A percentile compares a stretch with the other conserved stretches of the same genome.
These are phyloP conservation scores for Bombylius major DNA, from an alignment of 2,888 invertebrate species.

Conservation along the genomic window DNA sequence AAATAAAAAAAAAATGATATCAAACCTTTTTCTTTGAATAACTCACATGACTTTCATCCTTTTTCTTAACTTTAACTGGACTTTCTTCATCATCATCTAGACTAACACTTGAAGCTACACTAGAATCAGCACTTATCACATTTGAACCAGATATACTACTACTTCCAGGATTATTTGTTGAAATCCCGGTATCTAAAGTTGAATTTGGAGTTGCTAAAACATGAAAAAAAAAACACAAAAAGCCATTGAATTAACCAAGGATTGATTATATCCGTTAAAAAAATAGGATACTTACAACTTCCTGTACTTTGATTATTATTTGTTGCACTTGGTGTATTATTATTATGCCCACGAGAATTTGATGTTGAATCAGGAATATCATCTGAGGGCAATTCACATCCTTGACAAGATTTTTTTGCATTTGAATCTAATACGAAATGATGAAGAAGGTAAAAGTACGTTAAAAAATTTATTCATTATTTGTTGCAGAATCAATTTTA, in stretches of 20 bases:
- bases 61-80: constrained; percentile 35
- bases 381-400: constrained; percentile 62
- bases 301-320: constrained; percentile 51
- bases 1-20: not conserved
- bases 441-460: not conserved
- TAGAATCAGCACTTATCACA: constrained; percentile 42
- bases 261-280: not conserved
- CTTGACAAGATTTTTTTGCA: constrained; percentile 61
- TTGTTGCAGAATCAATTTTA: not conserved
- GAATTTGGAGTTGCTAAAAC: constrained; percentile 35
- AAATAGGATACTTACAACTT: constrained; percentile 26
- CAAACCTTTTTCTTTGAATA: not conserved
- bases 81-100: constrained; percentile 35
- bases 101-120: constrained; percentile 37
- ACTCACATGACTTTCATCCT: constrained; percentile 32
- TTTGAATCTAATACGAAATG: constrained; percentile 32
- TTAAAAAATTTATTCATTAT: too few relatives aligned
- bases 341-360: constrained; percentile 54
- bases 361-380: constrained; percentile 57
- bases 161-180: constrained; percentile 56
- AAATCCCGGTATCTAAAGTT: constrained; percentile 34
- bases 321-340: constrained; percentile 69
- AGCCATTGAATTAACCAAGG: not conserved
- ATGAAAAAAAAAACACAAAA: not conserved
- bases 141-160: constrained; percentile 46